These are phyloP conservation scores for Esox masquinongy DNA, from an alignment of 2,797 vertebrate genomes.

Conservation along the genomic window DNA sequence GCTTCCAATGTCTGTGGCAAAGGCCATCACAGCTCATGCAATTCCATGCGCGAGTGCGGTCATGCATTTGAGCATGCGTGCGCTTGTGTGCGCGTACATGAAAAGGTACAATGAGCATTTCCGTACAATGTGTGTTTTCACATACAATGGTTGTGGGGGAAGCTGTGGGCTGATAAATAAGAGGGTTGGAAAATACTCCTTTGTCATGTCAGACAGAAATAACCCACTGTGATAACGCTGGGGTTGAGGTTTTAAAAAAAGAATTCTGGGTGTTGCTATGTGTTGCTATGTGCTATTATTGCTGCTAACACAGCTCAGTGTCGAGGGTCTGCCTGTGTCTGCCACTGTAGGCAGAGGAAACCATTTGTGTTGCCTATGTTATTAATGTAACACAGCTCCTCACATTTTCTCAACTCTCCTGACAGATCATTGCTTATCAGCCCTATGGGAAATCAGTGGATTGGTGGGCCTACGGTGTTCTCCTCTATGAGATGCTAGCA, in stretches of 20 bases:
- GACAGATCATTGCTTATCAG: slow-evolving; percentile 97
- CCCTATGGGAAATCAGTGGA: slow-evolving; percentile 97
- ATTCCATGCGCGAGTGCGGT: neutral
- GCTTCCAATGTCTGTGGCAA: neutral
- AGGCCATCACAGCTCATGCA: neutral
- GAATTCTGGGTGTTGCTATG: neutral
- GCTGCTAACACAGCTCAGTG: neutral
- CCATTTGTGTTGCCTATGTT: neutral
- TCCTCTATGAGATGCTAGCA: slow-evolving; percentile 97
- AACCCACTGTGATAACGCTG: neutral
- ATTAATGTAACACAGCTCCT: neutral
- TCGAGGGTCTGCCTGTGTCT: neutral
- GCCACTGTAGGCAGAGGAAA: neutral
- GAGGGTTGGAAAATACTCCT: slow-evolving; percentile 7
- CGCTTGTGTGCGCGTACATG: neutral
- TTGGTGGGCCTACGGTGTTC: slow-evolving; percentile 98
- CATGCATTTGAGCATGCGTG: slow-evolving; percentile 12
- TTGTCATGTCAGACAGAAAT: neutral
- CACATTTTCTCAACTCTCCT: slow-evolving; percentile 29
- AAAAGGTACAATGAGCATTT: too few relatives aligned
- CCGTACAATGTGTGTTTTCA: neutral
- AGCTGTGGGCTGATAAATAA: neutral
- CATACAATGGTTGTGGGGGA: slow-evolving; percentile 3
- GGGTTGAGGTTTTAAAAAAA: slow-evolving; percentile 1
- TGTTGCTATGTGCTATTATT: neutral